Conservation (phyloP, 2,113 vertebrate genomes). For the Sylvia atricapilla region DNA sequence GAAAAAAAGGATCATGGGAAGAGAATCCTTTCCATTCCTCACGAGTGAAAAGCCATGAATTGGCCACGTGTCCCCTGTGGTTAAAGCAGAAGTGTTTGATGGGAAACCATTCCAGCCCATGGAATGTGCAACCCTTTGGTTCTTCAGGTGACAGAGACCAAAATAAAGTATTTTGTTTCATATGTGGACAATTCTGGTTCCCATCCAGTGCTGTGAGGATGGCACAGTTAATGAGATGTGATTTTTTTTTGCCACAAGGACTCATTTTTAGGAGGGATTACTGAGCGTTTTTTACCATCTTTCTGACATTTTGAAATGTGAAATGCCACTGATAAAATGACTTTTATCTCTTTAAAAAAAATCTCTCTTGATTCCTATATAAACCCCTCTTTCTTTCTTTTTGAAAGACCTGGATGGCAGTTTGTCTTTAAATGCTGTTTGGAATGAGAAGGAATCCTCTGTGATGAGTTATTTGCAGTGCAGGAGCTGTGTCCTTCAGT, state of each 20-base stretch:
- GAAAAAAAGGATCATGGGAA: background rate
- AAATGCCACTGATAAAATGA: background rate
- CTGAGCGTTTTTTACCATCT: background rate
- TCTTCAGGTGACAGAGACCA: background rate
- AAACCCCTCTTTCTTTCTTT: conserved; percentile 44
- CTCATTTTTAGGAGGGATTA: background rate
- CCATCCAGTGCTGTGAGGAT: background rate
- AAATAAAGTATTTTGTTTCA: background rate
- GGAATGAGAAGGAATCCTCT: conserved; percentile 72
- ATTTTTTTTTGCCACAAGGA: background rate
- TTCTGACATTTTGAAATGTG: background rate
- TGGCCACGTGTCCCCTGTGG: background rate
- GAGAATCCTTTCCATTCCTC: background rate
- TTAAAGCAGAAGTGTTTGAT: background rate
- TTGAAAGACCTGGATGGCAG: conserved; percentile 52
- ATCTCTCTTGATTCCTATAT: background rate
- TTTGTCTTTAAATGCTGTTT: conserved; percentile 72
- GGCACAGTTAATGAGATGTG: background rate
- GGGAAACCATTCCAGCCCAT: background rate
- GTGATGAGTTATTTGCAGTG: conserved; percentile 75
- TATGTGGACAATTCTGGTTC: background rate
- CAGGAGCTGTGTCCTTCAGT: conserved; percentile 66
- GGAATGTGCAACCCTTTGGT: background rate
- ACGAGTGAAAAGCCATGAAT: background rate
- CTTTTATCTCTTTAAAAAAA: background rate